Evolutionary conservation across 2,113 vertebrate genomes (phyloP), one percentile per base, ranked within the genome.

Genomic region (Austrofundulus limnaeus): DNA sequence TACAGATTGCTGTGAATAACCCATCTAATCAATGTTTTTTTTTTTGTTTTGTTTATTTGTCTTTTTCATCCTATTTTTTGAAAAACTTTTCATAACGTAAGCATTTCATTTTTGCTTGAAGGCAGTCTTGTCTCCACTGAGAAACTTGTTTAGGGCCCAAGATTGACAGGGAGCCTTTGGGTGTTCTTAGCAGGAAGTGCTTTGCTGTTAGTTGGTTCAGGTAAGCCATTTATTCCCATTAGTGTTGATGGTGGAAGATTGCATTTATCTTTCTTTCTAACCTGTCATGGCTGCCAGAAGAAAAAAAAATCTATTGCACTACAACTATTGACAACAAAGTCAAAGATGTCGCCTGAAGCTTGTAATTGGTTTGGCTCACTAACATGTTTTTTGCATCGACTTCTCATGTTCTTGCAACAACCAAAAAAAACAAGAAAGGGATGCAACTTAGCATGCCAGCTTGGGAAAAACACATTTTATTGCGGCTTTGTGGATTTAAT

Each of bases 201-300:
- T 88, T 74, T 78, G 79, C 57, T 81, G 70, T 78, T 67, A 73
- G 67, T 74, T 75, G 66, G 82, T 72, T 86, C 82, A 87, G 87
- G 83, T 90, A 74, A 82, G 50, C 66, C 76, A 87, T 90, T 85
- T 85, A 87, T 87, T 88, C 81, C 76, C 66, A 88, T 90, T 86
- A 87, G 74, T 66, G 70, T 81, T 76, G 80, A 83, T 77, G 64
- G 53, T 80, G 63, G 62, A 84, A 64, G 74, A 71, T 48, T 47
- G 61, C 52, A 75, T 80, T 83, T n/a, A n/a, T n/a, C 71, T 84
- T 82, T 57, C 75, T 86, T 70, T 83, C 78, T 73, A 53, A 72
- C 68, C 72, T 85, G 82, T 82, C 89, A 82, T 47, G 61, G 59
- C 69, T 77, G 74, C 79, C 85, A 88, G 83, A 84, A 89, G 77